phyloP scores from a whole-genome alignment of 2,888 invertebrate genomes.

The Polydrusus tereticollis region DNA sequence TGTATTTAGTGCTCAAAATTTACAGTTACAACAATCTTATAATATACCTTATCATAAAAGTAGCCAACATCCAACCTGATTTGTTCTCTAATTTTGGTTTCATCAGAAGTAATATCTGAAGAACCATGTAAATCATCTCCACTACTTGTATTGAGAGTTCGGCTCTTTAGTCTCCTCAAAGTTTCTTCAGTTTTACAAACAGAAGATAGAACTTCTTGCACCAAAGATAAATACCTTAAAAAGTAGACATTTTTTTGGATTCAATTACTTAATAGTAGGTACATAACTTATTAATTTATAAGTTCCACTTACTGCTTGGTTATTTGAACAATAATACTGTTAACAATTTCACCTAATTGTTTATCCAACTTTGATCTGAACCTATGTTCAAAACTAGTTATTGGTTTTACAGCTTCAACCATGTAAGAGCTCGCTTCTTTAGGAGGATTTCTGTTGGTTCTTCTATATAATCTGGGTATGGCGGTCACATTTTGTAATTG shows the following conservation, averaged over 20 bases:
- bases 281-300: too few relatives aligned
- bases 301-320: slow-evolving; percentile 68
- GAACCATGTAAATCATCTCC: slow-evolving; percentile 51
- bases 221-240: slow-evolving; percentile 76
- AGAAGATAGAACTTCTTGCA: slow-evolving; percentile 90
- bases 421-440: slow-evolving; percentile 84
- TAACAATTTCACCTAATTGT: slow-evolving; percentile 65
- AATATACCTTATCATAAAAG: slow-evolving; percentile 72
- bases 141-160: slow-evolving; percentile 48
- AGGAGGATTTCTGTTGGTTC: slow-evolving; percentile 91
- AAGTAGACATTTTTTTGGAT: neutral
- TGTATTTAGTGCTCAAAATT: neutral
- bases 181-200: slow-evolving; percentile 97
- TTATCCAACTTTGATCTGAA: slow-evolving; percentile 65
- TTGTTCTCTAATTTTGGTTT: slow-evolving; percentile 94
- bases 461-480: slow-evolving; percentile 91
- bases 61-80: slow-evolving; percentile 86
- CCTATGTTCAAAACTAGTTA: slow-evolving; percentile 72
- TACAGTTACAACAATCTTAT: neutral
- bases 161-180: slow-evolving; percentile 83
- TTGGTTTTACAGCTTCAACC: slow-evolving; percentile 64
- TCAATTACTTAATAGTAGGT: neutral
- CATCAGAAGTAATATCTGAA: slow-evolving; percentile 75
- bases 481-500: slow-evolving; percentile 88
- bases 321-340: slow-evolving; percentile 66